Evolutionary conservation across 2,113 vertebrate species (phyloP).

Genomic region (Malurus melanocephalus): DNA sequence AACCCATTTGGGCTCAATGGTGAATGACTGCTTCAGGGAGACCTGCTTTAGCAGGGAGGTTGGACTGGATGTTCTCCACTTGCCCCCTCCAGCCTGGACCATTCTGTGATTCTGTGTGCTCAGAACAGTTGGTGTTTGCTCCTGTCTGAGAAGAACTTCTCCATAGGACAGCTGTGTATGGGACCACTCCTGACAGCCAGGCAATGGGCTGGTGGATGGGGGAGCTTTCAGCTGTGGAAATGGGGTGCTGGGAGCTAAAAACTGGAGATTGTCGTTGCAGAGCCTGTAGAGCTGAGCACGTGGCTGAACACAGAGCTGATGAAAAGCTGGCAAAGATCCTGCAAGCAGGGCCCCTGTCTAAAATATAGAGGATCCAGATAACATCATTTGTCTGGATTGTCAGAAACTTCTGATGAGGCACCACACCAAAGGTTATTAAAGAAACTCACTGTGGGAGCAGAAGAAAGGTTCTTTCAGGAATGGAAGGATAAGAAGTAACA

Average conservation of each 20-base stretch:
- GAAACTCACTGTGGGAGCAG: background rate
- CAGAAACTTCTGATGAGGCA: background rate
- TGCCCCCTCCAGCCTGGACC: background rate
- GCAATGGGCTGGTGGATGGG: background rate
- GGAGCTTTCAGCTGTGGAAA: background rate
- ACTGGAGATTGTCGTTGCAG: background rate
- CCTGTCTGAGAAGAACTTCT: background rate
- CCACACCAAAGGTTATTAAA: background rate
- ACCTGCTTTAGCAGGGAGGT: background rate
- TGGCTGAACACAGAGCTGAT: background rate
- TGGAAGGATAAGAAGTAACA: background rate
- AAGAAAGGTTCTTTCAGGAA: background rate
- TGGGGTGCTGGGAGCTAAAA: background rate
- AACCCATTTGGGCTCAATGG: background rate
- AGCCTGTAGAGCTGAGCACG: background rate
- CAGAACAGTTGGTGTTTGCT: background rate
- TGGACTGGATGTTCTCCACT: background rate
- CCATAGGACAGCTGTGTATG: background rate
- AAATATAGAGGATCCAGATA: background rate
- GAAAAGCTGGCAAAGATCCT: background rate
- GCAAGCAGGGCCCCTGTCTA: background rate
- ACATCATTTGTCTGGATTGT: background rate
- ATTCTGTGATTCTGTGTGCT: background rate
- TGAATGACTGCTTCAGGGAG: background rate
- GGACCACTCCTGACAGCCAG: background rate